Percentiles rank a stretch among this genome's conserved stretches.
phyloP scores from a whole-genome alignment of 2,797 vertebrate genomes.

The Numenius phaeopus region DNA sequence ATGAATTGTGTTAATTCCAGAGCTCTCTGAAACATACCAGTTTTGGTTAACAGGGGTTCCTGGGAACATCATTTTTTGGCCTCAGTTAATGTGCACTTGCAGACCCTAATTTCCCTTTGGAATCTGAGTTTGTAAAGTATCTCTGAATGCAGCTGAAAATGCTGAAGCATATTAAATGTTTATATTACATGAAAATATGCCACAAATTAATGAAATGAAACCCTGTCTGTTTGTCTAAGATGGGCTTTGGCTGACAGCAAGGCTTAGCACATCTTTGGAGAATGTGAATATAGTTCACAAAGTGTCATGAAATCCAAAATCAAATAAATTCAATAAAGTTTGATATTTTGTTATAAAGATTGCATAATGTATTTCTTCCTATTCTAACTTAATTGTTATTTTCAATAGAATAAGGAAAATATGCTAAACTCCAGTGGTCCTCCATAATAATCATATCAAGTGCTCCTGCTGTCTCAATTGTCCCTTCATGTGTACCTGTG shows the following conservation, averaged over 20 bases:
- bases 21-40: background rate
- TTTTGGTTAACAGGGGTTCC: constrained; percentile 18
- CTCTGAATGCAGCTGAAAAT: background rate
- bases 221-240: background rate
- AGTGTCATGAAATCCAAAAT: background rate
- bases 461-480: background rate
- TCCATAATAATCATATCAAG: background rate
- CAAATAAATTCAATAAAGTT: background rate
- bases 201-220: background rate
- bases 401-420: background rate
- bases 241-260: background rate
- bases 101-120: background rate
- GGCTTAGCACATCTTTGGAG: background rate
- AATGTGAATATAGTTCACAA: background rate
- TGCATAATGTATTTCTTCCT: background rate
- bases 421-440: background rate
- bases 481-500: background rate
- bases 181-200: background rate
- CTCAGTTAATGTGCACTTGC: background rate
- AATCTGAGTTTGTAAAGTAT: background rate
- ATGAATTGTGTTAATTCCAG: constrained; percentile 33
- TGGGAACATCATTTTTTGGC: background rate
- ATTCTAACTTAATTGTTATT: background rate
- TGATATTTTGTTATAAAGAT: background rate
- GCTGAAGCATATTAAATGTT: background rate